Base-by-base conservation (phyloP, 2,797 vertebrate species). In the Lophius americanus region DNA sequence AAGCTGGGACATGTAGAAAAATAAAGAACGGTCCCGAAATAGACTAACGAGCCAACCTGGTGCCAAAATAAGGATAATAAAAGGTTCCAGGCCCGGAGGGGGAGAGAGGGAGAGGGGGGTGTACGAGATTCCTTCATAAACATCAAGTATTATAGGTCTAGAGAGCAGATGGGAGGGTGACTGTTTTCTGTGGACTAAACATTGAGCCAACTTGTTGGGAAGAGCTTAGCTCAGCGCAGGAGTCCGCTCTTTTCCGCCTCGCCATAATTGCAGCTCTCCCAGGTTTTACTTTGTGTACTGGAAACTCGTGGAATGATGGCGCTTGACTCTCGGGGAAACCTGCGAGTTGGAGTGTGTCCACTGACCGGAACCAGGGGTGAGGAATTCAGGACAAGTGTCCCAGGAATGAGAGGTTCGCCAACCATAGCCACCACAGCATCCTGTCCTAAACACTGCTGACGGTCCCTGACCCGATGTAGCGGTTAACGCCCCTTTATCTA, bases 211-310 rank as follows among this genome's bases (percentile, higher is more conserved):
- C 79, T 79, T 78, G 81, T 84, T 86, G 85, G 82, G 68, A 87
- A 92, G 44, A 86, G 77, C 78, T 81, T 67, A 74, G 71, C 76
- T 70, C 68, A 67, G 83, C 69, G 61, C 76, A 76, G 69, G 77
- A 71, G 68, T 89, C 76, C 47, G 81, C 84, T 83, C 85, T 90
- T 90, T 44, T 91, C 68, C 72, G 83, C 82, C 56, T 42, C 64
- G 75, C 83, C 75, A 71, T 90, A 92, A 93, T 93, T 94, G 89
- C 78, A 87, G 68, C 52, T 74, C 72, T 75, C 77, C 81, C 79
- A 23, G 23, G 66, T 85, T 86, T 87, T 76, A 73, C 73, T 75
- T 78, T 72, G 70, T 76, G 70, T 82, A 78, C 71, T 61, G 75
- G 81, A 82, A 76, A 78, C 74, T 72, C 58, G 43, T 64, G 75